Evolutionary conservation across 2,888 invertebrate genomes (phyloP), one percentile per base, ranked within the genome.

Genomic region (Halictus quadricinctus): DNA sequence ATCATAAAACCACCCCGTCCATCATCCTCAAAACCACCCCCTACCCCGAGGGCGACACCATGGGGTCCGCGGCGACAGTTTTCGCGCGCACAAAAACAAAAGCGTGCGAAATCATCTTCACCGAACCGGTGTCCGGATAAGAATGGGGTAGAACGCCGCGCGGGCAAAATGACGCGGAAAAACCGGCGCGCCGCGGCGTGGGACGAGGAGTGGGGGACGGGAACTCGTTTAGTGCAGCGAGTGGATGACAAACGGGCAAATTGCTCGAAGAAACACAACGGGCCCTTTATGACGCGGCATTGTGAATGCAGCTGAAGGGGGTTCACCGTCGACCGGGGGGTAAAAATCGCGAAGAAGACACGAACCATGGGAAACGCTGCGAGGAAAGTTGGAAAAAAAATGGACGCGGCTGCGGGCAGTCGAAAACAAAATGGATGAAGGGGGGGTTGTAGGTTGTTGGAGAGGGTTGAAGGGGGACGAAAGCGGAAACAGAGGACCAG

Each of bases 221-320:
- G 60, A 41, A 21, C 43, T 75, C 72, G 79, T 81, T 74, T 66
- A 74, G 48, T 25, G 72, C 64, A 13, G 29, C 80, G 76, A 81
- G 36, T 48, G 25, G 73, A 73, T 77, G 70, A 82, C 85, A 82
- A 86, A 86, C 86, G 82, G 48, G 13, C 73, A 77, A 86, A 85
- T 80, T 86, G 75, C 74, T 82, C 77, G 77, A 83, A 86, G 86
- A 75, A 86, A 80, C 86, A 85, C 79, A 78, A 77, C 80, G 76
- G 29, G 13, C 66, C 75, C 86, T 86, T 76, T 85, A 76, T 77
- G 79, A 80, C 79, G 74, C 64, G 75, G n/a, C 70, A 80, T 82
- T 86, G 79, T 82, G 66, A 76, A 50, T 73, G 73, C n/a, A 70
- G 29, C 29, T 29, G 29, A 29, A 29, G 29, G 29, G 54, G 36